Evolutionary conservation across 2,888 invertebrate species (phyloP).

Genomic region (Hypsopygia costalis): DNA sequence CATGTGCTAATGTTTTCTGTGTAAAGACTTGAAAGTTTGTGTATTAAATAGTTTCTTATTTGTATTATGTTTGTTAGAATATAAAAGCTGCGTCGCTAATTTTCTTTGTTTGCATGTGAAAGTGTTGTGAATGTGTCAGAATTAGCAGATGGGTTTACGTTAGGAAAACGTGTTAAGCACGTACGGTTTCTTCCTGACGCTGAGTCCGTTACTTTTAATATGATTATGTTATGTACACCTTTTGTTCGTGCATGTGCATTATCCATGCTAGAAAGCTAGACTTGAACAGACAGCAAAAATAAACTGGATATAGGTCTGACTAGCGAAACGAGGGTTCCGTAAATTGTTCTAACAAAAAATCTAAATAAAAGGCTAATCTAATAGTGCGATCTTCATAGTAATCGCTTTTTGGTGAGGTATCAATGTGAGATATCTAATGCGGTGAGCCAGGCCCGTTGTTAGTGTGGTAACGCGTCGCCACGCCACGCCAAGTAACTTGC

Average conservation of each 20-base stretch:
- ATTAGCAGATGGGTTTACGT: not conserved
- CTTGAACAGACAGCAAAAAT: too few species aligned
- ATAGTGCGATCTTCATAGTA: too few species aligned
- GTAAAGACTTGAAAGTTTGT: constrained; percentile 13
- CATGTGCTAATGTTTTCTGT: constrained; percentile 4
- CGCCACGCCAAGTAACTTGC: too few species aligned
- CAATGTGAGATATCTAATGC: too few species aligned
- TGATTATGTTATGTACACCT: not conserved
- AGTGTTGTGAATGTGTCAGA: constrained; percentile 16
- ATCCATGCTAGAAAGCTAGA: not conserved
- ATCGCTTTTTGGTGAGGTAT: too few species aligned
- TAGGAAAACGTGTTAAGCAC: not conserved
- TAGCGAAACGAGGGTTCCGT: too few species aligned
- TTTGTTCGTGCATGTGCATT: not conserved
- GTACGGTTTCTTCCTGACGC: not conserved
- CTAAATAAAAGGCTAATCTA: too few species aligned
- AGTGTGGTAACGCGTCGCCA: too few species aligned
- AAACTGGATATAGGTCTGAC: too few species aligned
- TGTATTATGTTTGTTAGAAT: constrained; percentile 37
- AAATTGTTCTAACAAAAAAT: too few species aligned
- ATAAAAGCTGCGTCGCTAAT: constrained; percentile 49
- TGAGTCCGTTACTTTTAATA: not conserved
- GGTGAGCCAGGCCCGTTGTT: too few species aligned
- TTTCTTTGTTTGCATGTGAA: constrained; percentile 55
- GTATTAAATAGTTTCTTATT: constrained; percentile 38